Evolutionary conservation across 2,888 invertebrate species (phyloP), one percentile per base, ranked within the genome.

Genomic region (Carterocephalus palaemon): DNA sequence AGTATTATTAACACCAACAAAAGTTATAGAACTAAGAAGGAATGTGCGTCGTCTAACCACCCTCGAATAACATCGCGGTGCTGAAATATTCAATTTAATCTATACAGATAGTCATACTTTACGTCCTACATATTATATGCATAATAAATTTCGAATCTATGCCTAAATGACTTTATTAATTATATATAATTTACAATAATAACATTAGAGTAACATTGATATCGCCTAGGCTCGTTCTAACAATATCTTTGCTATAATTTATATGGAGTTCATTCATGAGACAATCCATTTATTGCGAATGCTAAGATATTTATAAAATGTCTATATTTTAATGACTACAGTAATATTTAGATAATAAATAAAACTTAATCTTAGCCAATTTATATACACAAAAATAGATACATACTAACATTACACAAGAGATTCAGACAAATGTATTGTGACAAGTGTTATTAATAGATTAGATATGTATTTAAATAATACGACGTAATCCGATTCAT

Each of bases 331-430:
- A 56, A 67, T 52, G 67, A 53, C 67, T 74, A 75, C 58, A 53
- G 59, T 67, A 65, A 57, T 64, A 62, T 64, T 62, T 64, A n/a
- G n/a, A n/a, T n/a, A 72, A 79, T 78, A 76, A 77, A 79, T 77
- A 70, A 65, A 61, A 57, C 61, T 59, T 57, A 53, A 68, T 65
- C 62, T 12, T 67, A 64, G 71, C 65, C 66, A 67, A 60, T 67
- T 57, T 68, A 70, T 72, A 63, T 75, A 77, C 70, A 78, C 64
- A 75, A 62, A 65, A 62, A 67, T 49, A 64, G 69, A n/a, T n/a
- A n/a, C n/a, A n/a, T 62, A 66, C 62, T 61, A 56, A 54, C 42
- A 51, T 54, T 63, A 66, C 57, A 57, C 59, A 64, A 78, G 83
- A 83, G 83, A 83, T 83, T 83, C 83, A 58, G 69, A 72, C 69